phyloP scores from a whole-genome alignment of 2,888 invertebrate species.

The Sympetrum striolatum region DNA sequence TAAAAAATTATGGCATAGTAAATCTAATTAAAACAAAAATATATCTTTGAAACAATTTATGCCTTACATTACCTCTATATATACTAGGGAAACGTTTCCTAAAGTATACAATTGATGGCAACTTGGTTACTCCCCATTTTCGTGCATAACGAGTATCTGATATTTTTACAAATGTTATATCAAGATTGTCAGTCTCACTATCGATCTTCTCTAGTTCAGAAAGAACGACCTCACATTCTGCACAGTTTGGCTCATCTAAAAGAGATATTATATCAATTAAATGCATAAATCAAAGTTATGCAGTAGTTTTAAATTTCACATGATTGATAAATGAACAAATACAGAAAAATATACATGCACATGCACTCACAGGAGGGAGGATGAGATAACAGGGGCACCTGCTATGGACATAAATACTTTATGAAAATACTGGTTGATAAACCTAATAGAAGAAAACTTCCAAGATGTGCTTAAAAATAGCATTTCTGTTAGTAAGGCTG shows the following conservation, averaged over 20 bases:
- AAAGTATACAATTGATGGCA: conserved; percentile 92
- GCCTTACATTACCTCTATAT: conserved; percentile 74
- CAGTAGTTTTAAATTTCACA: too few relatives aligned
- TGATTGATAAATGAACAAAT: too few relatives aligned
- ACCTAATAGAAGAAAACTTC: too few relatives aligned
- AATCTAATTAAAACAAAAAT: not conserved
- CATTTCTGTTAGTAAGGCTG: too few relatives aligned
- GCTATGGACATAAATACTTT: too few relatives aligned
- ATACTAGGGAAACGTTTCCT: conserved; percentile 91
- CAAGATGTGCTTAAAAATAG: too few relatives aligned
- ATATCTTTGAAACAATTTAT: not conserved
- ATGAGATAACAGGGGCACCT: not conserved
- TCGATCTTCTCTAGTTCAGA: conserved; percentile 92
- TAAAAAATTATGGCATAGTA: not conserved
- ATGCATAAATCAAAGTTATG: not conserved
- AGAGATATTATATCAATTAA: conserved; percentile 45
- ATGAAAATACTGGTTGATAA: too few relatives aligned
- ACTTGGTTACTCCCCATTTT: conserved; percentile 91
- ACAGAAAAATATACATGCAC: too few relatives aligned
- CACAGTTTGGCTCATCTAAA: conserved; percentile 79
- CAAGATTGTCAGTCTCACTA: conserved; percentile 91
- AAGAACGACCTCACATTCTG: conserved; percentile 81
- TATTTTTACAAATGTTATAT: conserved; percentile 95
- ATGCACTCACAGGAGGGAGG: not conserved
- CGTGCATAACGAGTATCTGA: conserved; percentile 88